phyloP scores from a whole-genome alignment of 2,113 vertebrate genomes.

The Copsychus sechellarum region DNA sequence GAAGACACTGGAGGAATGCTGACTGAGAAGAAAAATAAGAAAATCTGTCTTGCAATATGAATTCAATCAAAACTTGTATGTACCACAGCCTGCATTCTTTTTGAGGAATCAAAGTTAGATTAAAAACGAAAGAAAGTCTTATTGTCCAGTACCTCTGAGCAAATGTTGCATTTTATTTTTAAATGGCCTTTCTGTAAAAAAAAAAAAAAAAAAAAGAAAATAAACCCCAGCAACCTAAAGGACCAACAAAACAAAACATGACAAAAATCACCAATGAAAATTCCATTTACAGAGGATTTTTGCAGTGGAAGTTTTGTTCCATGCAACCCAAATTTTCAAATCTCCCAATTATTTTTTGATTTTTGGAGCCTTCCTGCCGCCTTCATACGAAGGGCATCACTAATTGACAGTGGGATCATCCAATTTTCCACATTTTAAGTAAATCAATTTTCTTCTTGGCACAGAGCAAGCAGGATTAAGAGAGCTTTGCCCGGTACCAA shows the following conservation, averaged over 20 bases:
- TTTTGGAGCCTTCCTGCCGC: background rate
- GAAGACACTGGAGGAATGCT: background rate
- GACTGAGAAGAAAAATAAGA: background rate
- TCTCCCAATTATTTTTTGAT: background rate
- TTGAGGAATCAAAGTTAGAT: background rate
- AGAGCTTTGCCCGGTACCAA: background rate
- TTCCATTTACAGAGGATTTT: background rate
- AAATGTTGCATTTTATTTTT: background rate
- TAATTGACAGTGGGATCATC: background rate
- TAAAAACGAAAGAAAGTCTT: background rate
- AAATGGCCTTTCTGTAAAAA: background rate
- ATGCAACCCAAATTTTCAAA: background rate
- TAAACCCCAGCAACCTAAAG: background rate
- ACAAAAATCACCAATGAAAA: background rate
- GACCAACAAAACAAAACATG: background rate
- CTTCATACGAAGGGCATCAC: background rate
- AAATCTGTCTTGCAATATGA: background rate
- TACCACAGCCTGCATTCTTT: background rate
- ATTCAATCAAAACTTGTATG: background rate
- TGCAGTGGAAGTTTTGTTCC: background rate
- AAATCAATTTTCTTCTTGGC: background rate
- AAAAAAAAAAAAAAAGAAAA: background rate
- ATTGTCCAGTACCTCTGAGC: background rate
- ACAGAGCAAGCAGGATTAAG: background rate
- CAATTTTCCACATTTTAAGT: background rate